Base-by-base conservation (phyloP, 2,113 vertebrate genomes). In the Myiagra hebetior region DNA sequence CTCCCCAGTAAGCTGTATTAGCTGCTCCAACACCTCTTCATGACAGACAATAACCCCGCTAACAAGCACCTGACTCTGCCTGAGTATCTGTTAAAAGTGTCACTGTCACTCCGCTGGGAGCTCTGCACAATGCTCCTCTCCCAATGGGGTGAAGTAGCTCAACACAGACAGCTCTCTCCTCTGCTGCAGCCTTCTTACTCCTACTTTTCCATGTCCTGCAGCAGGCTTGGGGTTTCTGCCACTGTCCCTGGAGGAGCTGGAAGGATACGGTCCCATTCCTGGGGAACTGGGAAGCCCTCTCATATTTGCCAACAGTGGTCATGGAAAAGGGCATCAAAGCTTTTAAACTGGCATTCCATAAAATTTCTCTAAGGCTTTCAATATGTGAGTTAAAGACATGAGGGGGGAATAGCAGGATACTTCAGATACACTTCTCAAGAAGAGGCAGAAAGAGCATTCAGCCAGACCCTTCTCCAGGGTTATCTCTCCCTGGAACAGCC, bases 61-160 rank as follows among this genome's bases (percentile, higher is more conserved):
- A 91, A 89, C 74, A 76, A 85, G 62, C 81, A 60, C 59, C 89
- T 88, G 85, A 76, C 75, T 79, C 92, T 72, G 65, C 85, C 80
- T 59, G 78, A 89, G 87, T 50, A 21, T 59, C 86, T 95, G 79
- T 50, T 80, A 26, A 46, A 91, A 88, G 47, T 35, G 55, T 77
- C 83, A 55, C 42, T 91, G 87, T 92, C 91, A 77, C 75, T 76
- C 31, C 20, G 30, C 50, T 16, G 28, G 46, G 69, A 93, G 63
- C 37, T 72, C 44, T 62, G 70, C 62, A 64, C 57, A 60, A 20
- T 19, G 57, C 28, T 85, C 21, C 30, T 82, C 67, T 69, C 31
- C 1, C 0, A 1, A 17, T 20, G 24, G 64, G 53, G 17, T 26
- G 49, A 26, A 85, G 67, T 11, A 50, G 75, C 67, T 81, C 64